phyloP scores from a whole-genome alignment of 2,113 vertebrate species.

The Pachycephala philippinensis region DNA sequence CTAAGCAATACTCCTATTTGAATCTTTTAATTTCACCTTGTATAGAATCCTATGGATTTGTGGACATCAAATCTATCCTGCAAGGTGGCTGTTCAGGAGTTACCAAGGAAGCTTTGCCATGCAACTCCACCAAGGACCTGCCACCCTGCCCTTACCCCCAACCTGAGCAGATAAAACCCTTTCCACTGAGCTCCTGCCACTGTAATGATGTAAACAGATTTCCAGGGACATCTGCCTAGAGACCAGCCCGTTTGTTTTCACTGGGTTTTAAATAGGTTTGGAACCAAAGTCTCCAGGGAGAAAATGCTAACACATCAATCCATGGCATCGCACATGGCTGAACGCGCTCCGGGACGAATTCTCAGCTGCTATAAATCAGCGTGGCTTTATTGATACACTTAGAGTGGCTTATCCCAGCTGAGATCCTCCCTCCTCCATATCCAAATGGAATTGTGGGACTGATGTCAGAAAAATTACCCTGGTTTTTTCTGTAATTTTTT shows the following conservation, averaged over 20 bases:
- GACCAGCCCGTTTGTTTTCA: slow-evolving; percentile 12
- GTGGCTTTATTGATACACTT: background rate
- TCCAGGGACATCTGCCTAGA: slow-evolving; percentile 36
- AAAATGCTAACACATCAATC: slow-evolving; percentile 19
- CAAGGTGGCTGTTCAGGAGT: background rate
- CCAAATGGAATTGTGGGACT: background rate
- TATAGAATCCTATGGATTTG: background rate
- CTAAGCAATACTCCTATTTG: background rate
- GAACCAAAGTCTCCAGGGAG: slow-evolving; percentile 29
- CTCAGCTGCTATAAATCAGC: slow-evolving; percentile 37
- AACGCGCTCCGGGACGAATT: background rate
- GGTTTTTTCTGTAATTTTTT: background rate
- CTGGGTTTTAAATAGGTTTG: slow-evolving; percentile 46
- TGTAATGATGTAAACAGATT: background rate
- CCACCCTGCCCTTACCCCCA: background rate
- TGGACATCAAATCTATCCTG: background rate
- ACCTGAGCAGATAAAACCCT: background rate
- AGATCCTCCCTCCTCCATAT: background rate
- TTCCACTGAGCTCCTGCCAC: background rate
- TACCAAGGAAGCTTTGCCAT: background rate
- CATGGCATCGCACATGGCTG: background rate
- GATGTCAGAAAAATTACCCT: background rate
- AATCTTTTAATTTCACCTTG: background rate
- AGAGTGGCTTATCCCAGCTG: background rate
- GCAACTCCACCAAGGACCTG: background rate